A percentile compares a stretch with the other conserved stretches of the same genome.
These are phyloP conservation scores for Adoxophyes honmai DNA, from an alignment of 1,140 invertebrate genomes.

Conservation along the genomic window DNA sequence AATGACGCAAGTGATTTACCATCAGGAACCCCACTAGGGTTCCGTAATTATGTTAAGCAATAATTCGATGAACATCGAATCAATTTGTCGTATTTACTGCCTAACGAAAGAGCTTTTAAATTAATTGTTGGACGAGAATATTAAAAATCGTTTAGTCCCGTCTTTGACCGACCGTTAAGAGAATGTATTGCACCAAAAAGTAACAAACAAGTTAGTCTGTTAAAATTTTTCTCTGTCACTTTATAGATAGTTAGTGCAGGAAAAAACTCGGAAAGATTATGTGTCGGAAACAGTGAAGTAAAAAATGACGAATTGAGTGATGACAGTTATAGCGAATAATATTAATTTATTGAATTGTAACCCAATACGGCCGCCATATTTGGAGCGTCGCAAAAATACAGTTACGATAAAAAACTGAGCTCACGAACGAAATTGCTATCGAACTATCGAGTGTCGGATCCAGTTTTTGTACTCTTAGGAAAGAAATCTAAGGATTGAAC, in stretches of 20 bases:
- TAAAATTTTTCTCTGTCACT: too few relatives aligned
- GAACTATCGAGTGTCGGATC: not conserved
- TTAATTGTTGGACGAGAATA: not conserved
- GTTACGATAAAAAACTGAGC: not conserved
- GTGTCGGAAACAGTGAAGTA: not conserved
- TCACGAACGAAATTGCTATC: not conserved
- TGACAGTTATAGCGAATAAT: slow-evolving; percentile 8
- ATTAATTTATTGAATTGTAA: slow-evolving; percentile 1
- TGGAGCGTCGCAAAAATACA: not conserved
- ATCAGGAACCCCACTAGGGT: slow-evolving; percentile 14
- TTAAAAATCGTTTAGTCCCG: too few relatives aligned
- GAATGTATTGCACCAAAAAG: too few relatives aligned
- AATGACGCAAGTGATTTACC: slow-evolving; percentile 43
- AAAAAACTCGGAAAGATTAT: too few relatives aligned
- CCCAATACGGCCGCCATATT: not conserved
- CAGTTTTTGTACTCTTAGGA: slow-evolving; percentile 8
- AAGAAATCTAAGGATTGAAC: slow-evolving; percentile 33
- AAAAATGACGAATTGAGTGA: not conserved
- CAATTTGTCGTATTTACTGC: slow-evolving; percentile 10
- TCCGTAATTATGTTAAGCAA: slow-evolving; percentile 10
- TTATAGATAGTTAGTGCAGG: too few relatives aligned
- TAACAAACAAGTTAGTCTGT: too few relatives aligned
- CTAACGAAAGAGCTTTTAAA: slow-evolving; percentile 5
- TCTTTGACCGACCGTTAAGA: too few relatives aligned
- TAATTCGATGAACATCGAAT: slow-evolving; percentile 15